phyloP scores from a whole-genome alignment of 2,888 invertebrate species.

The Slavum lentiscoides region DNA sequence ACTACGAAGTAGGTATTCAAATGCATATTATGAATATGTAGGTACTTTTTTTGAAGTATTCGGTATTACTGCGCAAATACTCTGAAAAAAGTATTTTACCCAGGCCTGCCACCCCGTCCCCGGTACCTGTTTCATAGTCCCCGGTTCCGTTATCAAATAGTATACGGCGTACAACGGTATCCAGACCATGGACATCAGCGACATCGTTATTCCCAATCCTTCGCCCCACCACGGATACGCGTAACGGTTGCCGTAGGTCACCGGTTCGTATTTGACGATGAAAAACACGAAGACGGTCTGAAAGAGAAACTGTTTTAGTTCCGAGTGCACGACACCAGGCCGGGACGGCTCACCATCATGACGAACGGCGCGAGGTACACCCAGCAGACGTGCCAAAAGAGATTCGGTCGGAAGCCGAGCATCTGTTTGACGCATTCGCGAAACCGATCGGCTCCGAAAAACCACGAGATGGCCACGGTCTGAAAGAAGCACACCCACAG shows the following conservation, averaged over 20 bases:
- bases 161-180: slow-evolving; percentile 68
- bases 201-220: slow-evolving; percentile 66
- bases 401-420: slow-evolving; percentile 65
- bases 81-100: too few relatives aligned
- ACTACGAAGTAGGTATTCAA: too few relatives aligned
- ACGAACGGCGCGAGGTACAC: slow-evolving; percentile 66
- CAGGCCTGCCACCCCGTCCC: too few relatives aligned
- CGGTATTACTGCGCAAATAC: too few relatives aligned
- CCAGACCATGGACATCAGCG: slow-evolving; percentile 70
- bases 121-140: slow-evolving; percentile 63
- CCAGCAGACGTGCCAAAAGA: slow-evolving; percentile 67
- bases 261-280: slow-evolving; percentile 65
- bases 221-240: slow-evolving; percentile 69
- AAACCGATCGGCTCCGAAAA: slow-evolving; percentile 66
- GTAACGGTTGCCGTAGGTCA: slow-evolving; percentile 65
- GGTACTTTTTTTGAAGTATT: too few relatives aligned
- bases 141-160: slow-evolving; percentile 64
- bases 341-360: slow-evolving; percentile 63
- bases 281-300: slow-evolving; percentile 69
- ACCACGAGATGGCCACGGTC: slow-evolving; percentile 67
- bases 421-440: slow-evolving; percentile 68
- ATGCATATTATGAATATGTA: too few relatives aligned
- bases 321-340: too few relatives aligned
- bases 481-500: slow-evolving; percentile 69
- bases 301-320: not conserved